These are phyloP conservation scores for Piscicola geometra DNA, from an alignment of 2,888 invertebrate species.

Conservation along the genomic window DNA sequence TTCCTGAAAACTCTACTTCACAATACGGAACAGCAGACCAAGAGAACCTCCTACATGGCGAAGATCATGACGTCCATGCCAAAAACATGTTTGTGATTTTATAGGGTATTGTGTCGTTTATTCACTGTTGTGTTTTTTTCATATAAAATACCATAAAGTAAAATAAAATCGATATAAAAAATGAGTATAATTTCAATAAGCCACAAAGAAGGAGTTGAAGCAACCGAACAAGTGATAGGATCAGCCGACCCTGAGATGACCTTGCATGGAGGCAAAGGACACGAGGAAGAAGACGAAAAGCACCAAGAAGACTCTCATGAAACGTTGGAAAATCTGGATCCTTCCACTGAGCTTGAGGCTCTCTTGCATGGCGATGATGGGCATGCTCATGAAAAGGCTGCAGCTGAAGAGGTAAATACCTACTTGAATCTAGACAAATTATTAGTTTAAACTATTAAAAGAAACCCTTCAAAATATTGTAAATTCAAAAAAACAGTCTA, in stretches of 20 bases:
- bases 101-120: no score
- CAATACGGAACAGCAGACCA: conserved; percentile 6
- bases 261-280: background rate
- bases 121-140: no score
- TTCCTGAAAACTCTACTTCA: no score
- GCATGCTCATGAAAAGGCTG: conserved; percentile 1
- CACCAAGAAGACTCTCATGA: background rate
- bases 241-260: background rate
- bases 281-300: background rate
- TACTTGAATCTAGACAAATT: no score
- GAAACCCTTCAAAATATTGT: no score
- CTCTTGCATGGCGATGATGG: conserved; percentile 11
- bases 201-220: no score
- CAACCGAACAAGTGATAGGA: background rate
- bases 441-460: no score
- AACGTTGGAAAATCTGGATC: background rate
- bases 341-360: background rate
- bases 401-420: background rate
- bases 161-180: no score
- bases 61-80: background rate
- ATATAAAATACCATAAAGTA: no score
- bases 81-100: background rate
- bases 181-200: no score
- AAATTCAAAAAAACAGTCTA: no score
- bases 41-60: conserved; percentile 2